phyloP scores from a whole-genome alignment of 2,888 invertebrate genomes.

The Ariolimax columbianus region DNA sequence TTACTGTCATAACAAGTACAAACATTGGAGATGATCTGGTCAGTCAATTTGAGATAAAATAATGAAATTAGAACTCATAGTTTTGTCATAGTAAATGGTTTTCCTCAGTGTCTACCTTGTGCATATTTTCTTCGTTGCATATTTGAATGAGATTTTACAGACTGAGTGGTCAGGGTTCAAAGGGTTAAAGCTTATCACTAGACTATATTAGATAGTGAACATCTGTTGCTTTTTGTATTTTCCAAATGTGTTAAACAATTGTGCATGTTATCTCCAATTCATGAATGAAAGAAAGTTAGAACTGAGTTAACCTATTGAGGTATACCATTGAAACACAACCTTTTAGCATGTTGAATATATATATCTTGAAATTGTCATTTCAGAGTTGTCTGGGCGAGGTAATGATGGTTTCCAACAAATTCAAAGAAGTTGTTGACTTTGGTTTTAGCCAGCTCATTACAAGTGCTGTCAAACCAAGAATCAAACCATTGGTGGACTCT shows the following conservation, averaged over 20 bases:
- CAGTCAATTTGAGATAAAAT: no score
- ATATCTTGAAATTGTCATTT: constrained; percentile 51
- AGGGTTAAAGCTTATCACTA: background rate
- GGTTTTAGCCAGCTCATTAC: constrained; percentile 89
- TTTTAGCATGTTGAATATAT: background rate
- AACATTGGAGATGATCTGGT: no score
- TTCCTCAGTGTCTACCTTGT: no score
- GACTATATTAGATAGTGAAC: background rate
- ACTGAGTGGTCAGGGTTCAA: no score
- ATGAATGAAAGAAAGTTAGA: background rate
- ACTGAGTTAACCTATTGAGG: background rate
- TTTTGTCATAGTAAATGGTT: no score
- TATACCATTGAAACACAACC: background rate
- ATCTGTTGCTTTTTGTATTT: background rate
- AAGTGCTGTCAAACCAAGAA: constrained; percentile 89
- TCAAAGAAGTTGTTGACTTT: constrained; percentile 83
- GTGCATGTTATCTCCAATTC: no score
- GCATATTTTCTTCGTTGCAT: no score
- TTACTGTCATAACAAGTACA: no score
- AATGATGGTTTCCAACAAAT: constrained; percentile 72
- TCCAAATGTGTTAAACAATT: background rate
- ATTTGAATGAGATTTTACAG: no score
- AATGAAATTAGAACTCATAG: no score
- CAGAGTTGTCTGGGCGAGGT: constrained; percentile 79
- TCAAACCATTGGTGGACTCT: constrained; percentile 90